A percentile compares a stretch with the other conserved stretches of the same genome.
Evolutionary conservation across 2,113 vertebrate genomes (phyloP).

Genomic region (Pelodiscus sinensis): DNA sequence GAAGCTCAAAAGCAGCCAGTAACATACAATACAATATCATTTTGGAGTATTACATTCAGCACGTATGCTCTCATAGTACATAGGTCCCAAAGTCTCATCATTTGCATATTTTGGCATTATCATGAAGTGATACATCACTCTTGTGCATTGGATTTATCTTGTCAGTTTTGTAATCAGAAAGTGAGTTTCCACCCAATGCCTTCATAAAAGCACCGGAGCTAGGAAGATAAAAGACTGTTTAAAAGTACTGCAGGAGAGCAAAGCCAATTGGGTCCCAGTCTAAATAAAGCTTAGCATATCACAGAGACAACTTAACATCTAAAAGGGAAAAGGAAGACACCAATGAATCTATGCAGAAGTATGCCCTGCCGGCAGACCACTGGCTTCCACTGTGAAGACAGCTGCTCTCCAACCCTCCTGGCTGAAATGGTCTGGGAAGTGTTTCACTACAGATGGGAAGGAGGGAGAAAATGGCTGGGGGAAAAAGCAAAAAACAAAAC

Average conservation of each 20-base stretch:
- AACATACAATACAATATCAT: conserved; percentile 25
- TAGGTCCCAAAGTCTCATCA: conserved; percentile 31
- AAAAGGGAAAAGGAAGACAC: neutral
- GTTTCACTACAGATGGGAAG: conserved; percentile 60
- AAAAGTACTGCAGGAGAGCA: neutral
- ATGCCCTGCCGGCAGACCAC: conserved; percentile 62
- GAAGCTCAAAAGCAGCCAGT: conserved; percentile 31
- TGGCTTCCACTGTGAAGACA: conserved; percentile 60
- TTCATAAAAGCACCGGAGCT: conserved; percentile 21
- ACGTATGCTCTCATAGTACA: neutral
- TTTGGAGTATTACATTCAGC: neutral
- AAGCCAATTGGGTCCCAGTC: neutral
- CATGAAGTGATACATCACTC: conserved; percentile 51
- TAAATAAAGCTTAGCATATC: neutral
- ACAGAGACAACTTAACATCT: neutral
- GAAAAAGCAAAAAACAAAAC: neutral
- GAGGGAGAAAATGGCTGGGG: conserved; percentile 4
- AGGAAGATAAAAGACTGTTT: conserved; percentile 19
- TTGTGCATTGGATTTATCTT: conserved; percentile 2
- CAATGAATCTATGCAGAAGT: conserved; percentile 40
- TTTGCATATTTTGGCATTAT: conserved; percentile 37
- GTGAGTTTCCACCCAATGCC: conserved; percentile 15
- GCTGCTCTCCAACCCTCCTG: conserved; percentile 75
- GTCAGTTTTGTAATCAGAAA: conserved; percentile 39
- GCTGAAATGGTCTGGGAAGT: conserved; percentile 57